Percentiles rank a stretch among this genome's conserved stretches.
phyloP scores from a whole-genome alignment of 2,888 invertebrate genomes.

The Syritta pipiens region DNA sequence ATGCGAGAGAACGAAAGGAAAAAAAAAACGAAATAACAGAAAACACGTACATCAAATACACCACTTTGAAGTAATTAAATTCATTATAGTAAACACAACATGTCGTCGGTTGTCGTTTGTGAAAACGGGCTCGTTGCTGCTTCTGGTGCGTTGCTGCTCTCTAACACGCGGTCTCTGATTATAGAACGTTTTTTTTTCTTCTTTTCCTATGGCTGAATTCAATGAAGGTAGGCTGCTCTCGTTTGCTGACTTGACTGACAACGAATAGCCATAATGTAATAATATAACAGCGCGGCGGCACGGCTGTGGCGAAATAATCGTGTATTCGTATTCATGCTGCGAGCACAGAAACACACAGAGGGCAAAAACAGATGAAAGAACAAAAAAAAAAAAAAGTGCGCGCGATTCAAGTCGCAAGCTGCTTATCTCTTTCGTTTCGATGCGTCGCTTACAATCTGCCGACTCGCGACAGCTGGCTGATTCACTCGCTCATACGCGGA shows the following conservation, averaged over 20 bases:
- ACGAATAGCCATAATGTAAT: slow-evolving; percentile 57
- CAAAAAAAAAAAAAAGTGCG: slow-evolving; percentile 36
- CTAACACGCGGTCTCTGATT: slow-evolving; percentile 69
- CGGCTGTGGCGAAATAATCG: slow-evolving; percentile 39
- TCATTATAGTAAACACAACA: slow-evolving; percentile 69
- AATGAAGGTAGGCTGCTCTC: slow-evolving; percentile 53
- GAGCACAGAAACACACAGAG: too few species aligned
- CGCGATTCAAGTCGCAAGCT: slow-evolving; percentile 23
- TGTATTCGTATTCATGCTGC: slow-evolving; percentile 6
- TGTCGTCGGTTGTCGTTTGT: too few species aligned
- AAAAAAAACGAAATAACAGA: slow-evolving; percentile 41
- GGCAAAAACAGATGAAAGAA: too few species aligned
- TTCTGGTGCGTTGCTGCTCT: too few species aligned
- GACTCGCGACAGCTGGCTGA: slow-evolving; percentile 22
- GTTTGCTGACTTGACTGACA: slow-evolving; percentile 67
- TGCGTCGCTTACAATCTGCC: not conserved
- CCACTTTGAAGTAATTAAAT: slow-evolving; percentile 70
- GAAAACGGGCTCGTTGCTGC: slow-evolving; percentile 58
- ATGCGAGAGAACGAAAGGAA: slow-evolving; percentile 60
- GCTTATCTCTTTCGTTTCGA: slow-evolving; percentile 25
- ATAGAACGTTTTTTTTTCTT: slow-evolving; percentile 64
- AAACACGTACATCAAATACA: slow-evolving; percentile 69
- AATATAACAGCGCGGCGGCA: slow-evolving; percentile 28
- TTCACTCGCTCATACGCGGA: not conserved
- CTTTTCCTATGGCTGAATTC: slow-evolving; percentile 63